phyloP scores from a whole-genome alignment of 1,140 invertebrate genomes.

The Drosophila truncata region DNA sequence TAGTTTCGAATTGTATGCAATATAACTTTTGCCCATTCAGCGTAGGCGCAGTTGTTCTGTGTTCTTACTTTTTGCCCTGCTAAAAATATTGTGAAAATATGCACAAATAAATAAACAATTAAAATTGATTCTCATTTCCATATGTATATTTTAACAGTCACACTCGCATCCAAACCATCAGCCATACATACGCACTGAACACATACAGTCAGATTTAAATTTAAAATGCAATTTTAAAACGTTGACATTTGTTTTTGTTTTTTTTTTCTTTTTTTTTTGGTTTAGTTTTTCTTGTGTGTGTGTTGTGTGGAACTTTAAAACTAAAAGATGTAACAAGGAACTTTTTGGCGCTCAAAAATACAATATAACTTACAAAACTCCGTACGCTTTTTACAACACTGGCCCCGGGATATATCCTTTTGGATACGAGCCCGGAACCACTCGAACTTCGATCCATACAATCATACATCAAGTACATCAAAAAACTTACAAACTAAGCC shows the following conservation, averaged over 20 bases:
- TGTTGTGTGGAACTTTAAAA: conserved; percentile 73
- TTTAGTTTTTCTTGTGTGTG: conserved; percentile 33
- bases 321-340: conserved; percentile 83
- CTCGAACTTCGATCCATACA: conserved; percentile 34
- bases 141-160: conserved; percentile 39
- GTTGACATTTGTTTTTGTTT: conserved; percentile 57
- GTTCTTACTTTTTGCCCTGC: conserved; percentile 34
- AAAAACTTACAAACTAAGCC: conserved; percentile 62
- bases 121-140: conserved; percentile 67
- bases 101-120: conserved; percentile 76
- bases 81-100: conserved; percentile 77
- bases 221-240: conserved; percentile 81
- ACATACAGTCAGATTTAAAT: conserved; percentile 77
- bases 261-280: conserved; percentile 41
- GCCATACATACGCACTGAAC: conserved; percentile 53
- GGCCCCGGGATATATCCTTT: conserved; percentile 19
- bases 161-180: conserved; percentile 27
- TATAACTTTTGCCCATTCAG: conserved; percentile 32
- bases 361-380: conserved; percentile 78
- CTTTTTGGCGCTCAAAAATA: conserved; percentile 83
- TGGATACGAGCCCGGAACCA: conserved; percentile 12
- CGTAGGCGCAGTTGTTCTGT: conserved; percentile 22
- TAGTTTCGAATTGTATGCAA: conserved; percentile 61
- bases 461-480: conserved; percentile 47
- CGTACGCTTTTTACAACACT: conserved; percentile 67